Percentiles rank a stretch among this genome's conserved stretches.
phyloP scores from a whole-genome alignment of 2,888 invertebrate genomes.

The Arge pagana region DNA sequence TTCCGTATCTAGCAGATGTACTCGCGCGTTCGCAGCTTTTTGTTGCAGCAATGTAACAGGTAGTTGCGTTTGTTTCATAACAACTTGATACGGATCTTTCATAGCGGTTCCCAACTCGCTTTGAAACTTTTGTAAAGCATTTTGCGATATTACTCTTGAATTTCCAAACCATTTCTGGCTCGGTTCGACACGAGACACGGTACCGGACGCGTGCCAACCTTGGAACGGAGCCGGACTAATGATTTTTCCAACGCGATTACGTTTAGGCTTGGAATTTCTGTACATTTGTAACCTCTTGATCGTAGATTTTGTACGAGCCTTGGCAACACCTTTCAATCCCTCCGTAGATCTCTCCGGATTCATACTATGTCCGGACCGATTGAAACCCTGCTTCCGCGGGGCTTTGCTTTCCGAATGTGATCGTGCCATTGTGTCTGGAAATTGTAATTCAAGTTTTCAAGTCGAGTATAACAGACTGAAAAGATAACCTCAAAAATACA shows the following conservation, averaged over 20 bases:
- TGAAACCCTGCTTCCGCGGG: slow-evolving; percentile 83
- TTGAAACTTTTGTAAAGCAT: slow-evolving; percentile 86
- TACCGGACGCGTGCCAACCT: slow-evolving; percentile 83
- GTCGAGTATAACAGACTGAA: too few relatives aligned
- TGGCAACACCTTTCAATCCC: slow-evolving; percentile 82
- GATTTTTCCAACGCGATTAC: slow-evolving; percentile 89
- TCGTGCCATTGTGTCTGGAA: slow-evolving; percentile 71
- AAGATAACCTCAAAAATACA: too few relatives aligned
- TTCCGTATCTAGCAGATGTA: slow-evolving; percentile 95
- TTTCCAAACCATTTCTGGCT: slow-evolving; percentile 99
- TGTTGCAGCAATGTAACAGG: slow-evolving; percentile 95
- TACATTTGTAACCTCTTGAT: slow-evolving; percentile 98
- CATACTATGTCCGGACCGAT: slow-evolving; percentile 89
- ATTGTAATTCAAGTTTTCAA: too few relatives aligned
- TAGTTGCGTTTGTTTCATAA: slow-evolving; percentile 94
- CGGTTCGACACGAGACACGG: slow-evolving; percentile 93
- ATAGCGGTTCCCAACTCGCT: slow-evolving; percentile 93
- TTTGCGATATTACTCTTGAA: slow-evolving; percentile 94
- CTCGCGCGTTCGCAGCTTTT: slow-evolving; percentile 84
- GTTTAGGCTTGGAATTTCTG: slow-evolving; percentile 93
- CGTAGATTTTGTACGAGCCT: slow-evolving; percentile 86
- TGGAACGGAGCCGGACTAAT: slow-evolving; percentile 95
- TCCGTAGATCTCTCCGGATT: slow-evolving; percentile 86
- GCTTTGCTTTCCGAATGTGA: slow-evolving; percentile 72
- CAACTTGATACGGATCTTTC: slow-evolving; percentile 95